Evolutionary conservation across 2,888 invertebrate genomes (phyloP).

Genomic region (Calameuta pallipes): DNA sequence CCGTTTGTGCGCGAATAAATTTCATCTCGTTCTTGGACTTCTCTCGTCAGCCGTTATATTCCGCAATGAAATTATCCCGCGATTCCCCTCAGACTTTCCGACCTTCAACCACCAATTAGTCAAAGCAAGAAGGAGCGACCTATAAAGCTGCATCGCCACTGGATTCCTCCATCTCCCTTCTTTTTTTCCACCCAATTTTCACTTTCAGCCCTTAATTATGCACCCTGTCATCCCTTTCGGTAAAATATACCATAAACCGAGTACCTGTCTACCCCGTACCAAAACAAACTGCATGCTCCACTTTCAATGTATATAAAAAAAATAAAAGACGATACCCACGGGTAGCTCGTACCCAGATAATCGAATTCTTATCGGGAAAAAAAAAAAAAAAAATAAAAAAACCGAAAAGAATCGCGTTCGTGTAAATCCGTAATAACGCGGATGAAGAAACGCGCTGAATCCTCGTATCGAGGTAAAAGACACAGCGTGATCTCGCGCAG

Average conservation of each 20-base stretch:
- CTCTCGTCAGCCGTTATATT: conserved; percentile 12
- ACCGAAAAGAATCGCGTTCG: background rate
- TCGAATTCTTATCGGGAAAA: background rate
- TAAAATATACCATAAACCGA: background rate
- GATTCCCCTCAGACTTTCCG: background rate
- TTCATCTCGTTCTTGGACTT: conserved; percentile 54
- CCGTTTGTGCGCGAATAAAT: conserved; percentile 62
- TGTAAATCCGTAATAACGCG: background rate
- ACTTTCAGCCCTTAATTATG: background rate
- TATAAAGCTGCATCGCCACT: background rate
- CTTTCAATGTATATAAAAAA: background rate
- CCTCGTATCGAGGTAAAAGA: background rate
- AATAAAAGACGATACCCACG: background rate
- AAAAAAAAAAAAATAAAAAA: background rate
- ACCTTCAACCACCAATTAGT: background rate
- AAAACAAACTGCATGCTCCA: background rate
- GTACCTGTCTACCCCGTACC: too few relatives aligned
- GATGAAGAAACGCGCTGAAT: background rate
- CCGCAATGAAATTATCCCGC: conserved; percentile 1
- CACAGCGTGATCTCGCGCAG: background rate
- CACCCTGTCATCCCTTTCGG: background rate
- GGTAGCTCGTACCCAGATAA: background rate
- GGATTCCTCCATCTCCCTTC: background rate
- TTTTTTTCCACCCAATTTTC: conserved; percentile 2
- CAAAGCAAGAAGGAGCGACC: background rate